Evolutionary conservation across 2,113 vertebrate species (phyloP), one percentile per base, ranked within the genome.

Genomic region (Sialia sialis): DNA sequence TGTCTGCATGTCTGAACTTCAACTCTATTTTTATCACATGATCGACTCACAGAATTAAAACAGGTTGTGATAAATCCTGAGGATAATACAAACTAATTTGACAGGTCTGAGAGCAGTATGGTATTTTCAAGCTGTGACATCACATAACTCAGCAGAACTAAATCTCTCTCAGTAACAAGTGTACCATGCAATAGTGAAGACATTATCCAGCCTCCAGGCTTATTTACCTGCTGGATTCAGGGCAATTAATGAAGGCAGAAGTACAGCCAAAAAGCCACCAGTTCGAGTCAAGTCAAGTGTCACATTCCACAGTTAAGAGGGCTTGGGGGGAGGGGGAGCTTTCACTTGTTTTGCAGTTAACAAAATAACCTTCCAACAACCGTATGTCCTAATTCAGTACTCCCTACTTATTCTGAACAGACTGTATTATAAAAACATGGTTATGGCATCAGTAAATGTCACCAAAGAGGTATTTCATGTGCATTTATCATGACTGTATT

Each of bases 271-370:
- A 54, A 9, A 76, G 39, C 66, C 66, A 75, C 27, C 43, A 63
- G 62, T 26, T 60, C 55, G 60, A 27, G 43, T 15, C 55, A 92
- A 77, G n/a, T 43, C 27, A 75, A 89, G 36, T 12, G 18, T 63
- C 30, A 62, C 39, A 38, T 38, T 75, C 63, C 73, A 67, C 38
- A 59, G 7, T 78, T 73, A 60, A 56, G 29, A 84, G 12, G 13
- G 15, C 44, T 64, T 27, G 11, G 30, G 6, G 5, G 9, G 5
- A 0, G 0, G 19, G n/a, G n/a, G n/a, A n/a, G n/a, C n/a, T n/a
- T n/a, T 12, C n/a, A 22, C 29, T 41, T 67, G 5, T 49, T 92
- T 49, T 59, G 43, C 54, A 21, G 19, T 70, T 74, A 48, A 55
- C 32, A 62, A 82, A 87, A 69, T 58, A 75, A 66, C 43, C 7